phyloP scores from a whole-genome alignment of 2,797 vertebrate species.

The Cirrhinus molitorella region DNA sequence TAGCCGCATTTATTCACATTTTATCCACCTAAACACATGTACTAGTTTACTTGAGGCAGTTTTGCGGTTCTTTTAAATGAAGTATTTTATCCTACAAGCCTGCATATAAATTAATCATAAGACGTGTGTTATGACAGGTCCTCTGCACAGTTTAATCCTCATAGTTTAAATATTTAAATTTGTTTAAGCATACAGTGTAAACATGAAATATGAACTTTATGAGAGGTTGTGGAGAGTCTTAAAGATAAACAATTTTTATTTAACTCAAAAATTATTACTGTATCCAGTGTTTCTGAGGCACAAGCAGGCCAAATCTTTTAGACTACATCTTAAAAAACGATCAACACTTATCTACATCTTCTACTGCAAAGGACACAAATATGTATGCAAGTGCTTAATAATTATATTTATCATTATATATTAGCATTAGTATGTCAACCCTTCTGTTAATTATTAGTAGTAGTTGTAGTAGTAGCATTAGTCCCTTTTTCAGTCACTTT shows the following conservation, averaged over 20 bases:
- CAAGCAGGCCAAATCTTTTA: neutral
- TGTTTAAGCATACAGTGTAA: conserved; percentile 34
- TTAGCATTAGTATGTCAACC: no score
- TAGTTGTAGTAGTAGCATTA: no score
- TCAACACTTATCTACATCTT: neutral
- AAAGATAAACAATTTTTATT: neutral
- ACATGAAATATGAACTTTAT: conserved; percentile 4
- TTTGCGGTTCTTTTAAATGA: neutral
- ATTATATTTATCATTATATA: neutral
- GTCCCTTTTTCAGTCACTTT: no score
- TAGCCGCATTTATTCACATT: neutral
- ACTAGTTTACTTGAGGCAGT: conserved; percentile 3
- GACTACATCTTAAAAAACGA: neutral
- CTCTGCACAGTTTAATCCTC: conserved; percentile 22
- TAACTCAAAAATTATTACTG: neutral
- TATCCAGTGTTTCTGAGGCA: neutral
- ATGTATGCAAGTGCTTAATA: neutral
- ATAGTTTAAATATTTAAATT: conserved; percentile 44
- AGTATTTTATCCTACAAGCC: conserved; percentile 11
- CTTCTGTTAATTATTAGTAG: no score
- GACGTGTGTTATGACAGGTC: conserved; percentile 32
- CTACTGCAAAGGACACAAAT: neutral
- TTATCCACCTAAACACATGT: conserved; percentile 16
- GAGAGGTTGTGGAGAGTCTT: neutral
- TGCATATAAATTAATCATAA: conserved; percentile 34